Conservation (phyloP, 2,888 invertebrate genomes). For the Agrochola lota region DNA sequence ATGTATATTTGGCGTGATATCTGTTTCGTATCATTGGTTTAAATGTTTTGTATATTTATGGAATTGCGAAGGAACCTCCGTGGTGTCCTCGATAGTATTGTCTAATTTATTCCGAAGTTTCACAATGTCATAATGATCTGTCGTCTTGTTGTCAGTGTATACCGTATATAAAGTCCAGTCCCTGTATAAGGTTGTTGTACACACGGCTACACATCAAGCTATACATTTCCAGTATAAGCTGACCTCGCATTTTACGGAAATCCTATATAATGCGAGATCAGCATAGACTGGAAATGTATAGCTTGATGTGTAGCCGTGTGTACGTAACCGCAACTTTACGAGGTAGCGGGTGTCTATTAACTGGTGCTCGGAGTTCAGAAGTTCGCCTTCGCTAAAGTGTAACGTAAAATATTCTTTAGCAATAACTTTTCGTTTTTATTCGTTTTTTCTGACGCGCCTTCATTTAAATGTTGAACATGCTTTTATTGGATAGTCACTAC, state of each 20-base stretch:
- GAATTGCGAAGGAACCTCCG: conserved; percentile 18
- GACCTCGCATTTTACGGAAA: no score
- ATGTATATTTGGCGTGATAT: conserved; percentile 40
- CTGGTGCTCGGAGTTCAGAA: conserved; percentile 58
- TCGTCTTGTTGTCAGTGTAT: conserved; percentile 42
- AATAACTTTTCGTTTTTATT: conserved; percentile 43
- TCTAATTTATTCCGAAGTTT: conserved; percentile 61
- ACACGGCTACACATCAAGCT: no score
- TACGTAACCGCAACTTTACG: conserved; percentile 50
- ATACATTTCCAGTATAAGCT: no score
- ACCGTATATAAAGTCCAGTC: conserved; percentile 39
- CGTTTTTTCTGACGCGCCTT: conserved; percentile 25
- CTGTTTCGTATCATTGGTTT: conserved; percentile 24
- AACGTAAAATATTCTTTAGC: conserved; percentile 41
- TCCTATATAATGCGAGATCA: no score
- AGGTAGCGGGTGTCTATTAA: conserved; percentile 61
- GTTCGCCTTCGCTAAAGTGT: conserved; percentile 56
- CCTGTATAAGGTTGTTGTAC: conserved; percentile 46
- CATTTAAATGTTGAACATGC: conserved; percentile 15
- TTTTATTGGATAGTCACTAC: conserved; percentile 24
- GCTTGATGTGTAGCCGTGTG: no score
- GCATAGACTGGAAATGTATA: no score
- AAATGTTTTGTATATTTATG: conserved; percentile 24
- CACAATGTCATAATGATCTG: conserved; percentile 50
- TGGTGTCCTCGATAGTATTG: conserved; percentile 44